Evolutionary conservation across 2,888 invertebrate species (phyloP), one percentile per base, ranked within the genome.

Genomic region (Chalcis sispes): DNA sequence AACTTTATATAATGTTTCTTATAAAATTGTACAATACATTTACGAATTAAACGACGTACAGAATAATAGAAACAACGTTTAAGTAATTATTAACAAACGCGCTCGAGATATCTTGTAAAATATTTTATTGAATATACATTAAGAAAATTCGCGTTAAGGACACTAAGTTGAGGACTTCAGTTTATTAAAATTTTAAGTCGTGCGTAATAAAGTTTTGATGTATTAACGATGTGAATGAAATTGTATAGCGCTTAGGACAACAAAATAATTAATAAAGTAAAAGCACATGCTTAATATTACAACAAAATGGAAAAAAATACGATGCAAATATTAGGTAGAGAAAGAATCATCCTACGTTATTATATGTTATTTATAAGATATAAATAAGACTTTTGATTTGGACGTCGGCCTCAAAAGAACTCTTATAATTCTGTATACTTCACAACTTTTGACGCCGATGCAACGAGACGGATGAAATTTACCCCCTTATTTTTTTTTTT

Each of bases 221-320:
- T 86, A 85, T 79, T 82, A 82, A 84, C 79, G 78, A 75, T 78
- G 77, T 80, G 77, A 82, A 80, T 71, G 73, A 85, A 83, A 85
- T 84, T 87, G 87, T 87, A 87, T 87, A 87, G 82, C 82, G 83
- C 83, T 81, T 86, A 87, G 86, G 81, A 81, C 77, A 85, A 83
- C 83, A 83, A 58, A 67, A 58, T 65, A 40, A 70, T 61, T 59
- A 18, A 58, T 42, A 50, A 84, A 86, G 85, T 87, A 86, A 85
- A 85, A 84, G 82, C 78, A 85, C 80, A 83, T 85, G 82, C 84
- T 85, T 85, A 80, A 82, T 79, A 79, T 72, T 50, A 72, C 18
- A 50, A 32, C 15, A 54, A 65, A 65, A 61, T 23, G 25, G 27
- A 46, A 13, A 20, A 23, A 40, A 70, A 56, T 56, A 50, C 25